Evolutionary conservation across 1,140 invertebrate genomes (phyloP).

Genomic region (Sitodiplosis mosellana): DNA sequence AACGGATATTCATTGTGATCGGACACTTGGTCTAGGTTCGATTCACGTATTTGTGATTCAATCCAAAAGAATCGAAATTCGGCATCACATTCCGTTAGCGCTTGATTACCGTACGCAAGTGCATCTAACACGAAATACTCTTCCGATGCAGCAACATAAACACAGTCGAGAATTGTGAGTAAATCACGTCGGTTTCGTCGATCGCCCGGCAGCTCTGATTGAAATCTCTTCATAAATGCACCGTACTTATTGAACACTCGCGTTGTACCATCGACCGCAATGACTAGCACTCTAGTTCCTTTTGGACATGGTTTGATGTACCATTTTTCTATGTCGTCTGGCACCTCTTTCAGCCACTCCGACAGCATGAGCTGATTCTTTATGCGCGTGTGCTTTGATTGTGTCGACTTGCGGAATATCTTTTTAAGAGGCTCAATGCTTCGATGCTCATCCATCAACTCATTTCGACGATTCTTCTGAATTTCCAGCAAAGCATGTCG

Average conservation of each 20-base stretch:
- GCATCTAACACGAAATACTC: constrained; percentile 65
- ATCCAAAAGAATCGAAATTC: constrained; percentile 18
- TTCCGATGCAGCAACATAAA: constrained; percentile 43
- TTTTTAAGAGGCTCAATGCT: neutral
- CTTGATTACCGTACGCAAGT: constrained; percentile 60
- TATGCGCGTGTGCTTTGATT: neutral
- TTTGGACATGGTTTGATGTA: constrained; percentile 63
- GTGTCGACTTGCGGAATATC: neutral
- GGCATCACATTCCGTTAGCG: constrained; percentile 57
- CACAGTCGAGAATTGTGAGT: constrained; percentile 52
- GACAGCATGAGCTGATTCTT: constrained; percentile 16
- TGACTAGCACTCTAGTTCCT: constrained; percentile 56
- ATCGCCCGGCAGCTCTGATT: constrained; percentile 52
- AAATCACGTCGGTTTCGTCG: constrained; percentile 28
- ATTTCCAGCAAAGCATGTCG: neutral
- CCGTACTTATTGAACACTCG: constrained; percentile 53
- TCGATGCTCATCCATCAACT: neutral
- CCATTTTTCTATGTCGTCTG: constrained; percentile 59
- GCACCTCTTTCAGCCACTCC: constrained; percentile 79
- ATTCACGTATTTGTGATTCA: constrained; percentile 14
- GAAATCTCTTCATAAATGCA: constrained; percentile 33
- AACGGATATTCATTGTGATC: constrained; percentile 11
- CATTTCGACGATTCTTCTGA: neutral
- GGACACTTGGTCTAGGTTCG: constrained; percentile 5
- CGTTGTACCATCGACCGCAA: constrained; percentile 54